phyloP scores from a whole-genome alignment of 2,888 invertebrate genomes.

The Maniola hyperantus region DNA sequence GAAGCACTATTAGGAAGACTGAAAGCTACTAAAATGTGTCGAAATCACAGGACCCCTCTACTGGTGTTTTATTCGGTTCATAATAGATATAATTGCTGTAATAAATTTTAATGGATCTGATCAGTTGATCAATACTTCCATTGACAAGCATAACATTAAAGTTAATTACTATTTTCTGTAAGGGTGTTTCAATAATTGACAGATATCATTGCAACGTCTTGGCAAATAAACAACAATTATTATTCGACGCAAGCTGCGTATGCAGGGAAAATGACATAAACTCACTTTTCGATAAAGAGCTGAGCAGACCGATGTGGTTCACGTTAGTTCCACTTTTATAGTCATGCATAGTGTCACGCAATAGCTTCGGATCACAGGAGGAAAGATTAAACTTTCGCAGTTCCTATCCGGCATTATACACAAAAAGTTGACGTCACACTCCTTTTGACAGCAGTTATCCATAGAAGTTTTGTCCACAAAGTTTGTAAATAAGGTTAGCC shows the following conservation, averaged over 20 bases:
- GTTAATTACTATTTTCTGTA: slow-evolving; percentile 1
- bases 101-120: neutral
- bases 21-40: neutral
- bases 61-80: neutral
- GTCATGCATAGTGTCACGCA: slow-evolving; percentile 75
- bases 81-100: neutral
- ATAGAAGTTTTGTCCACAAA: slow-evolving; percentile 59
- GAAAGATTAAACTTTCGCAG: slow-evolving; percentile 75
- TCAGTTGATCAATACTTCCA: neutral
- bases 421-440: slow-evolving; percentile 75
- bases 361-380: slow-evolving; percentile 66
- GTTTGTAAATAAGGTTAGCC: slow-evolving; percentile 60
- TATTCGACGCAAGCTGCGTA: slow-evolving; percentile 32
- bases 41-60: neutral
- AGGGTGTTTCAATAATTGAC: neutral
- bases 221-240: slow-evolving; percentile 25
- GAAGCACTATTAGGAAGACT: neutral
- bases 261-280: slow-evolving; percentile 43
- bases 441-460: slow-evolving; percentile 66
- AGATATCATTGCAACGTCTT: slow-evolving; percentile 3
- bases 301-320: slow-evolving; percentile 75
- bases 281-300: slow-evolving; percentile 78
- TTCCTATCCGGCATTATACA: slow-evolving; percentile 78
- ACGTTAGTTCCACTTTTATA: slow-evolving; percentile 76
- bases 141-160: slow-evolving; percentile 9